phyloP scores from a whole-genome alignment of 2,113 vertebrate species.

The Struthio camelus region DNA sequence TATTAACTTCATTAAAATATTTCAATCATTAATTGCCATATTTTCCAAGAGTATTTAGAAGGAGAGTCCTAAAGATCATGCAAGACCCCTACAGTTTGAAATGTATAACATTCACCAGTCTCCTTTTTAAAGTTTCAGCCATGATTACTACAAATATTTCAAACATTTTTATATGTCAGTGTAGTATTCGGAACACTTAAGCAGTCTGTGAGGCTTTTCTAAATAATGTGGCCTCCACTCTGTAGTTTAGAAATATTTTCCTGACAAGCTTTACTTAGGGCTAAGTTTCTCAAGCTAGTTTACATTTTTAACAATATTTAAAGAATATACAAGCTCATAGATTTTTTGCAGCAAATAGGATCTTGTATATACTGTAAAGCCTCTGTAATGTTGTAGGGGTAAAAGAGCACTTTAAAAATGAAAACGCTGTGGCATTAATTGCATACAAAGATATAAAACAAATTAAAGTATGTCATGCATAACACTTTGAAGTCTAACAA shows the following conservation, averaged over 20 bases:
- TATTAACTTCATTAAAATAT: background rate
- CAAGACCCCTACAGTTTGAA: background rate
- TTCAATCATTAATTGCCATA: background rate
- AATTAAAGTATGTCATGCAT: background rate
- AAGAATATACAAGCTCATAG: too few species aligned
- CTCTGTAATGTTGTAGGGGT: background rate
- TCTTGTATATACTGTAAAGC: background rate
- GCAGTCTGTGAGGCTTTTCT: background rate
- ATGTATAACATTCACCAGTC: background rate
- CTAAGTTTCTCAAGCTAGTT: background rate
- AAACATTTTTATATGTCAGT: background rate
- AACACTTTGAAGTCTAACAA: background rate
- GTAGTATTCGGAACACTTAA: background rate
- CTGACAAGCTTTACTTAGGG: background rate
- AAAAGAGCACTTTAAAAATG: background rate
- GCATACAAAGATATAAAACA: background rate
- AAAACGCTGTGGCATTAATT: background rate
- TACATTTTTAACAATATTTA: background rate
- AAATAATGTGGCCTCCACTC: background rate
- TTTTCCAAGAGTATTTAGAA: background rate
- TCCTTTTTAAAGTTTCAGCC: background rate
- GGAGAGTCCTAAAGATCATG: background rate
- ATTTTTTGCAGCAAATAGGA: background rate
- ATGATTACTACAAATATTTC: background rate
- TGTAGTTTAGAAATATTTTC: background rate